These are phyloP conservation scores for Piaya cayana DNA, from an alignment of 2,113 vertebrate genomes.

Conservation along the genomic window DNA sequence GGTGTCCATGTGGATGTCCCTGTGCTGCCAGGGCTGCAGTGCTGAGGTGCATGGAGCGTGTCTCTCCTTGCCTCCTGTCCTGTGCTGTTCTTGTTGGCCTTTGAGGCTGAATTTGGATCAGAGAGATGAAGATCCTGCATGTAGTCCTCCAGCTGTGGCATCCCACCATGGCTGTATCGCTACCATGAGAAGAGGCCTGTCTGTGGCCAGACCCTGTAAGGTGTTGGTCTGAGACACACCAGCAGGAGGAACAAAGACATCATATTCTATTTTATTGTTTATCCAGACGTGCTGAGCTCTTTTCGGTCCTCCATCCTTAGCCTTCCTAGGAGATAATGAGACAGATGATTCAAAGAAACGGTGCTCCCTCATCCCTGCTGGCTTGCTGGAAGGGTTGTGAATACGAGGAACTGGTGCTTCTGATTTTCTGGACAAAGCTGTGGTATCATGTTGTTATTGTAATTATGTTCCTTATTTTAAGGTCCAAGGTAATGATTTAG, in stretches of 20 bases:
- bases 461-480: not conserved
- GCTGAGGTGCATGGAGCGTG: not conserved
- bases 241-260: not conserved
- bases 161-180: fast-evolving
- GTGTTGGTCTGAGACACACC: not conserved
- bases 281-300: not conserved
- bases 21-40: not conserved
- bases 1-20: not conserved
- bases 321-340: not conserved
- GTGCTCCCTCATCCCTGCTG: not conserved
- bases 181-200: not conserved
- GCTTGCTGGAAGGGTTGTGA: fast-evolving
- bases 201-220: not conserved
- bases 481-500: not conserved
- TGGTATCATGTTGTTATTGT: not conserved
- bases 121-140: not conserved
- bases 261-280: not conserved
- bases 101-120: not conserved
- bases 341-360: not conserved
- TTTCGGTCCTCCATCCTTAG: not conserved
- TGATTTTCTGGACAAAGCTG: not conserved
- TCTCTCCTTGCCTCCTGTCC: not conserved
- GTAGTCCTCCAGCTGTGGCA: not conserved
- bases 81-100: fast-evolving
- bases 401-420: not conserved